Conservation (phyloP, 2,888 invertebrate genomes). For the Malachius bipustulatus region DNA sequence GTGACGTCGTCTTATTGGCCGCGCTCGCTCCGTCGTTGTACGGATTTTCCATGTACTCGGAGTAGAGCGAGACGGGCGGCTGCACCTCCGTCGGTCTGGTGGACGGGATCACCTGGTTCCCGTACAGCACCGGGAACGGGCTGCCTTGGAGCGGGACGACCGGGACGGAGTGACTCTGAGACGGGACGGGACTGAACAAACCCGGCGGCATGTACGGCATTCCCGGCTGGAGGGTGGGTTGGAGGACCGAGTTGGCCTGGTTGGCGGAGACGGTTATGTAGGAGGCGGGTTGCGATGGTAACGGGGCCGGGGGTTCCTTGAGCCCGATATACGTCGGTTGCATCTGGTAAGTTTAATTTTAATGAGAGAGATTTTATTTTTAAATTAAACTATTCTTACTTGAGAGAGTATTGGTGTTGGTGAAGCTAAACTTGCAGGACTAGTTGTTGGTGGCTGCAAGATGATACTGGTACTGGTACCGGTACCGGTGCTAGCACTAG, state of each 20-base stretch:
- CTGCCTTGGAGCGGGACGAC: constrained; percentile 22
- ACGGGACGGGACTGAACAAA: constrained; percentile 14
- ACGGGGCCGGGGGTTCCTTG: constrained; percentile 12
- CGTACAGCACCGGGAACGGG: constrained; percentile 33
- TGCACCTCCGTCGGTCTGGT: constrained; percentile 25
- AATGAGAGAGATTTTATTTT: too few relatives aligned
- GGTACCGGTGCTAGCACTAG: too few relatives aligned
- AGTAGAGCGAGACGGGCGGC: constrained; percentile 36
- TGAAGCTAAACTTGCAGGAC: too few relatives aligned
- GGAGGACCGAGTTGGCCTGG: constrained; percentile 20
- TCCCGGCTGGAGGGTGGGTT: constrained; percentile 26
- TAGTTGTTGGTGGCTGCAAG: too few relatives aligned
- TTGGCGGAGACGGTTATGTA: too few relatives aligned
- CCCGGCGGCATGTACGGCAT: constrained; percentile 27
- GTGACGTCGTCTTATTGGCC: constrained; percentile 10
- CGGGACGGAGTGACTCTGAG: constrained; percentile 6
- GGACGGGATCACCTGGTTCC: constrained; percentile 21
- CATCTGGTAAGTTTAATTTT: too few relatives aligned
- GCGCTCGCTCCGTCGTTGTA: constrained; percentile 34
- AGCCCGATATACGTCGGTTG: too few relatives aligned
- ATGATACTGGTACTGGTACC: too few relatives aligned
- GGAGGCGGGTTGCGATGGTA: constrained; percentile 13
- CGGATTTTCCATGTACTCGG: constrained; percentile 46
- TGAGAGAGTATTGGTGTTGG: too few relatives aligned
- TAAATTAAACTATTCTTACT: too few relatives aligned